Base-by-base conservation (phyloP, 2,888 invertebrate genomes). In the Operophtera brumata region DNA sequence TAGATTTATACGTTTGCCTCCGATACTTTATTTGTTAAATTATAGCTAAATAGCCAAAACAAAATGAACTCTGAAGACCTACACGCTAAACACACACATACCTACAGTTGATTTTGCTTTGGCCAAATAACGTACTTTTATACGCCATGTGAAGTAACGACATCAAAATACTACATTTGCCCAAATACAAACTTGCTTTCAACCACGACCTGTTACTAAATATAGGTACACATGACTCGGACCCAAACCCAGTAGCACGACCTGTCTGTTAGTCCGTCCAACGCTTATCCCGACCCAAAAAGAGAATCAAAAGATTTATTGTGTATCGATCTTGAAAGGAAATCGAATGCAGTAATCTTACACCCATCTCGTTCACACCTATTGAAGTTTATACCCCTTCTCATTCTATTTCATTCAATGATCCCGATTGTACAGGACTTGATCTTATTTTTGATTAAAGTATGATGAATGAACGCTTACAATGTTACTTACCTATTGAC, bases 281-380 rank as follows among this genome's bases (percentile, higher is more conserved):
- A 70, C 71, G 77, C 79, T 81, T 79, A 79, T 75, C 75, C 67
- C 67, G 65, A 68, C 76, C 78, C 77, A 77, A 70, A 75, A 78
- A 73, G 77, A 77, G 65, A 74, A 72, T 65, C 63, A 47, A 64
- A 74, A 82, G 84, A 84, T 84, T 83, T 84, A 84, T 84, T 77
- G 81, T 78, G 77, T 80, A 84, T 84, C 82, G 83, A 85, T 84
- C 83, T 78, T 69, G 73, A 73, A 73, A 81, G 74, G 79, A 77
- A 80, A 84, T 83, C 81, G 78, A 79, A 77, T 76, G 64, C 72
- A 70, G 72, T 77, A 75, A 77, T 75, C 69, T 70, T 72, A 46
- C 46, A 32, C 6, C 61, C 58, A 30, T 78, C 73, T 61, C 71
- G 45, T 39, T 75, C 66, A 5, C 58, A 43, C 76, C 9, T 47